Conservation (phyloP, 2,888 invertebrate genomes). For the Dastarcus helophoroides region DNA sequence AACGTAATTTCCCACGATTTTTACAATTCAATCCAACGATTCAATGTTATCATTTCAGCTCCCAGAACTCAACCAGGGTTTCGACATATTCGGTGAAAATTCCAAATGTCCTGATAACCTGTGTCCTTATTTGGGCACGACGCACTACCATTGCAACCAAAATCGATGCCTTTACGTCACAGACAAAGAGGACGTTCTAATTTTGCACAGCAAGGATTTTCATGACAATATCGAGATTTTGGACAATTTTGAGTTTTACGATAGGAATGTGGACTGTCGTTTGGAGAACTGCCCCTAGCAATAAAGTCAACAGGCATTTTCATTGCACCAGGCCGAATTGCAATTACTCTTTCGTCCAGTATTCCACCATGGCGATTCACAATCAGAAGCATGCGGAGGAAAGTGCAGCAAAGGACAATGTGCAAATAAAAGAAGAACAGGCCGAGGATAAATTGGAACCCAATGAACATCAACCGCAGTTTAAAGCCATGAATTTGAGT, state of each 20-base stretch:
- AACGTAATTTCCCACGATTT: conserved; percentile 29
- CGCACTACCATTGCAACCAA: conserved; percentile 80
- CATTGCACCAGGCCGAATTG: conserved; percentile 62
- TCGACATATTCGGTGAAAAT: conserved; percentile 48
- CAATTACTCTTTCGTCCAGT: conserved; percentile 60
- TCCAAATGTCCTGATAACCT: conserved; percentile 63
- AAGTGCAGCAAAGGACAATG: conserved; percentile 11
- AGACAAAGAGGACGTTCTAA: conserved; percentile 63
- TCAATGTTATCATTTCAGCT: too few relatives aligned
- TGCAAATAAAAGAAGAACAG: conserved; percentile 23
- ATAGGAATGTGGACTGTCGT: conserved; percentile 58
- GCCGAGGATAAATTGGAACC: conserved; percentile 20
- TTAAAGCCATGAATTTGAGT: conserved; percentile 31
- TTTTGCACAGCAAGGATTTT: conserved; percentile 75
- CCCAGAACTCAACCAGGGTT: conserved; percentile 50
- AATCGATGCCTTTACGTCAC: conserved; percentile 72
- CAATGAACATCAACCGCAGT: conserved; percentile 18
- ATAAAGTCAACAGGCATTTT: conserved; percentile 61
- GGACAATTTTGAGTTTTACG: conserved; percentile 79
- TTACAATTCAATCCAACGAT: too few relatives aligned
- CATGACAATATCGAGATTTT: conserved; percentile 72
- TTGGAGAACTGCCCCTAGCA: conserved; percentile 54
- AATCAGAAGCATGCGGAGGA: conserved; percentile 51
- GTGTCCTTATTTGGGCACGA: conserved; percentile 56
- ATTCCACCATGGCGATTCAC: conserved; percentile 63